Evolutionary conservation across 2,888 invertebrate species (phyloP), one percentile per base, ranked within the genome.

Genomic region (Azorinus chamasolen): DNA sequence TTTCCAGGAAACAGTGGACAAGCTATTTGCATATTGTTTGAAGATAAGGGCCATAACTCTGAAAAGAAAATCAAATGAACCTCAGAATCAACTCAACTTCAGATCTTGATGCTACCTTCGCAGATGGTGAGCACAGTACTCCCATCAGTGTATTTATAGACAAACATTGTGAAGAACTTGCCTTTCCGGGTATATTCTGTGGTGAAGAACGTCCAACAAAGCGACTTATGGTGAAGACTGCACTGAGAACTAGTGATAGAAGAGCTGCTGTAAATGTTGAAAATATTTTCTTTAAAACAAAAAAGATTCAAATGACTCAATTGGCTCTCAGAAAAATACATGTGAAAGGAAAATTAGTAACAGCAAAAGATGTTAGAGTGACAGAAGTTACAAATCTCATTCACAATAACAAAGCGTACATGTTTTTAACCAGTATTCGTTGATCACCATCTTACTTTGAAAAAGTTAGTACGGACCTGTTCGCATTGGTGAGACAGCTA

Each of bases 401-500:
- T 12, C 46, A 74, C 27, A 20, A 62, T n/a, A 75, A 84, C 45
- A 64, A 79, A 50, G 84, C 57, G 14, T 84, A 54, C 48, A 79
- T 66, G 46, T 61, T 66, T 22, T 27, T 84, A 39, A 32, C 66
- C n/a, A 66, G 43, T 18, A 62, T 83, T 12, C 45, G 83, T 46
- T 80, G 81, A 4, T 73, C 83, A 14, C 88, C 84, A 20, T 69
- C 79, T 20, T 84, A 83, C 50, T 85, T 77, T 41, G 58, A 83
- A 66, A 50, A 69, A 46, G 64, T 65, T 3, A 75, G 65, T n/a
- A 86, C 73, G 51, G 81, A 85, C 37, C 24, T 85, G 0, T 84
- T 82, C 63, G 87, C 83, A 3, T 75, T 83, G 77, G 85, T 86
- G 2, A 45, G 85, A 12, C 82, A 87, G 55, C 63, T 81, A 24